Evolutionary conservation across 2,888 invertebrate species (phyloP).

Genomic region (Willowsia nigromaculata): DNA sequence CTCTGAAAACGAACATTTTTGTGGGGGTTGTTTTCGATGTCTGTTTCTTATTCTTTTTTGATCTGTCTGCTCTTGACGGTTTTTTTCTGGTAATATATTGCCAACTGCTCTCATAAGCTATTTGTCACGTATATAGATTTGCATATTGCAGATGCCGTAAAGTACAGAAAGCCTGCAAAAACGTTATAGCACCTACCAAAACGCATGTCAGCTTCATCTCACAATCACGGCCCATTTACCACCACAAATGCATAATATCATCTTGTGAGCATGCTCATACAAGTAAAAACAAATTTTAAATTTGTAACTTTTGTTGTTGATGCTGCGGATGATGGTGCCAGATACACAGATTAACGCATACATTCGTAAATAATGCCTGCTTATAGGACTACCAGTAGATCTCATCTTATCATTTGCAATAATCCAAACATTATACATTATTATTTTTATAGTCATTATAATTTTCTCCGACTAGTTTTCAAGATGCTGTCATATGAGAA

Average conservation of each 20-base stretch:
- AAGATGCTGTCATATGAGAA: constrained; percentile 28
- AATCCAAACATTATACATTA: background rate
- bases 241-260: constrained; percentile 10
- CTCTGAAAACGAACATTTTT: constrained; percentile 6
- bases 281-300: constrained; percentile 28
- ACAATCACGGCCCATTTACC: constrained; percentile 48
- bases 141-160: constrained; percentile 1
- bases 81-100: constrained; percentile 65
- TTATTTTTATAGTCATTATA: constrained; percentile 13
- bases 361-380: background rate
- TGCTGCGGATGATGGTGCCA: background rate
- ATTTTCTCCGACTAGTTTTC: constrained; percentile 22
- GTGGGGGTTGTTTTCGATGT: constrained; percentile 33
- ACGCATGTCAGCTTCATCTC: constrained; percentile 55
- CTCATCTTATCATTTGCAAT: background rate
- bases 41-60: constrained; percentile 48
- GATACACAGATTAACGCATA: background rate
- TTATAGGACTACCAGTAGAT: background rate
- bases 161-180: background rate
- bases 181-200: background rate
- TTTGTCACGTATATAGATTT: constrained; percentile 68
- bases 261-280: background rate
- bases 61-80: constrained; percentile 71
- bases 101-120: constrained; percentile 68
- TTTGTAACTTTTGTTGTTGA: background rate